Evolutionary conservation across 2,113 vertebrate species (phyloP).

Genomic region (Caranx ignobilis): DNA sequence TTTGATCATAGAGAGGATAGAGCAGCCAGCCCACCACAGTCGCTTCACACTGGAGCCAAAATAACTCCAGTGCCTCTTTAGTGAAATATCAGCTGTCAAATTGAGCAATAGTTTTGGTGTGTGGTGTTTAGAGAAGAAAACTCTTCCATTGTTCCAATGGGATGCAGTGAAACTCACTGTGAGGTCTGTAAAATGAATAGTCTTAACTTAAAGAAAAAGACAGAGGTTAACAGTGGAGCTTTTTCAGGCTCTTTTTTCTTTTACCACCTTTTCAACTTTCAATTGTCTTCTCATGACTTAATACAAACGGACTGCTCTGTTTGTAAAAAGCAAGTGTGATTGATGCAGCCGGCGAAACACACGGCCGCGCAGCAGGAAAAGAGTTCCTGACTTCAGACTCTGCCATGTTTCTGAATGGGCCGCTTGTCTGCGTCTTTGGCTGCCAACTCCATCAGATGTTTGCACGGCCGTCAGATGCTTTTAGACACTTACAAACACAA

Average conservation of each 20-base stretch:
- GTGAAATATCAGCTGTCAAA: constrained; percentile 12
- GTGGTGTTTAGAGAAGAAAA: constrained; percentile 2
- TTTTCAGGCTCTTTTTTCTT: neutral
- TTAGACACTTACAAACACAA: constrained; percentile 67
- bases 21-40: neutral
- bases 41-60: constrained; percentile 21
- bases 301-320: constrained; percentile 7
- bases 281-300: neutral
- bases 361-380: constrained; percentile 28
- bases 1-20: constrained; percentile 44
- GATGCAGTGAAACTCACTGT: neutral
- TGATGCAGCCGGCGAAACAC: constrained; percentile 21
- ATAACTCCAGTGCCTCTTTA: constrained; percentile 1
- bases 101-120: constrained; percentile 29
- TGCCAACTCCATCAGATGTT: constrained; percentile 69
- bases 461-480: constrained; percentile 63
- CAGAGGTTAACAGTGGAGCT: neutral
- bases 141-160: neutral
- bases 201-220: neutral
- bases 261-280: neutral
- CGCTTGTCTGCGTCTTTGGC: constrained; percentile 67
- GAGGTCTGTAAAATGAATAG: neutral
- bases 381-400: constrained; percentile 4
- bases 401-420: constrained; percentile 54
- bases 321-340: constrained; percentile 37